These are phyloP conservation scores for Drosophila setifemur DNA, from an alignment of 1,140 invertebrate genomes.

Conservation along the genomic window DNA sequence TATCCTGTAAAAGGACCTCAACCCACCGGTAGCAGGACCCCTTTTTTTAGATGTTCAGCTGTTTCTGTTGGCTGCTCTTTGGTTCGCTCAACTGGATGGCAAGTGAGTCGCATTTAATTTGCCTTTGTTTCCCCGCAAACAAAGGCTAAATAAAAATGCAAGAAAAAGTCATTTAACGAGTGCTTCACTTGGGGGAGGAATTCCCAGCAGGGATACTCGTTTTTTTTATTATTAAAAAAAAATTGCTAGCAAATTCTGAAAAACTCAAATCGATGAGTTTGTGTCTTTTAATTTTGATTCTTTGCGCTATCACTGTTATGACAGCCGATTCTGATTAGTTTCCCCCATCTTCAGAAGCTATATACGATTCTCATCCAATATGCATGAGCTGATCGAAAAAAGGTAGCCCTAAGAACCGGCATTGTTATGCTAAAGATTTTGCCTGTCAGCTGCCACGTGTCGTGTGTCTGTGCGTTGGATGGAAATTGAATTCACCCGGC, in stretches of 20 bases:
- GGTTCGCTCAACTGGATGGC: slow-evolving; percentile 71
- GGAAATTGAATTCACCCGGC: slow-evolving; percentile 65
- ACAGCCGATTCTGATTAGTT: slow-evolving; percentile 69
- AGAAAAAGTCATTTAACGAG: slow-evolving; percentile 76
- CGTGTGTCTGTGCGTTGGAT: slow-evolving; percentile 45
- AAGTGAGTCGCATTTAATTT: slow-evolving; percentile 81
- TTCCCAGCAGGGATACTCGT: slow-evolving; percentile 1
- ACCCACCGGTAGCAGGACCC: slow-evolving; percentile 38
- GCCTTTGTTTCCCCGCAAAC: slow-evolving; percentile 69
- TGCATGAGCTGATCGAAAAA: slow-evolving; percentile 66
- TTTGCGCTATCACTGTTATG: slow-evolving; percentile 70
- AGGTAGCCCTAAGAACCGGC: slow-evolving; percentile 45
- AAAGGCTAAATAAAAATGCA: slow-evolving; percentile 53
- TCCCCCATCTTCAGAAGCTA: neutral
- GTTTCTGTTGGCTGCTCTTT: slow-evolving; percentile 28
- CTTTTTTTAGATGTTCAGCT: too few relatives aligned
- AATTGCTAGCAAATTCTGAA: slow-evolving; percentile 25
- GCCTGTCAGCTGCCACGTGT: slow-evolving; percentile 74
- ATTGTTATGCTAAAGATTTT: slow-evolving; percentile 75
- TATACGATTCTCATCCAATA: slow-evolving; percentile 58
- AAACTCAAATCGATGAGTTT: slow-evolving; percentile 28
- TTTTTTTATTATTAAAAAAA: slow-evolving; percentile 44
- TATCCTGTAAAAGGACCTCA: neutral
- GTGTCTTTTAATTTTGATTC: slow-evolving; percentile 25
- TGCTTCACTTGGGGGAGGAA: slow-evolving; percentile 27